Base-by-base conservation (phyloP, 2,797 vertebrate genomes). In the Arctocebus calabarensis region DNA sequence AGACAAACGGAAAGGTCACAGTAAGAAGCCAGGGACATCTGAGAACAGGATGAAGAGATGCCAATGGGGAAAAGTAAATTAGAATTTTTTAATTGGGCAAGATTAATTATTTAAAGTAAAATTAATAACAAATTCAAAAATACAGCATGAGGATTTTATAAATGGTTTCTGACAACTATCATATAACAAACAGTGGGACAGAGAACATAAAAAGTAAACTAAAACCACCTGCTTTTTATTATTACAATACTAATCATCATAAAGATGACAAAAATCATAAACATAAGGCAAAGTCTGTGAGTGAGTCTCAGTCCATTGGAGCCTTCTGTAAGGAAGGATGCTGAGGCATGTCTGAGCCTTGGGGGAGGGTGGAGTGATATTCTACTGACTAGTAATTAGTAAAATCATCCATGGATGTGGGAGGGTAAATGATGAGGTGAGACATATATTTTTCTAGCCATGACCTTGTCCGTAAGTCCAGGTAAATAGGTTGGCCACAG, bases 71-170 rank as follows among this genome's bases (percentile, higher is more conserved):
- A 68, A 82, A 90, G 32, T 3, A 86, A 16, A 48, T 16, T 64
- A 48, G 52, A 20, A 1, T 68, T 27, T 29, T 55, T 84, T 32
- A 57, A 86, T 1, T 71, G 29, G 66, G 57, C 23, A 48, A 48
- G 32, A 1, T 74, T 68, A 84, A 71, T 71, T 34, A 89, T 25
- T 79, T 82, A 88, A 94, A 71, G 79, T 45, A 77, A 90, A 82
- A 68, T 87, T n/a, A 92, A 59, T 8, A 74, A 12, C 25, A 95
- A 86, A 95, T 89, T 91, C 9, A 91, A 84, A 94, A 92, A 16
- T 29, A 57, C 2, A 70, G 57, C 16, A 3, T 61, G 14, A 91
- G 16, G 52, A 88, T 93, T 90, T 95, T 82, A 73, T 55, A 86
- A 84, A 73, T 29, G n/a, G 22, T 77, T 94, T 75, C 29, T 23